Conservation (phyloP, 2,888 invertebrate species). For the Pyrgus malvae region DNA sequence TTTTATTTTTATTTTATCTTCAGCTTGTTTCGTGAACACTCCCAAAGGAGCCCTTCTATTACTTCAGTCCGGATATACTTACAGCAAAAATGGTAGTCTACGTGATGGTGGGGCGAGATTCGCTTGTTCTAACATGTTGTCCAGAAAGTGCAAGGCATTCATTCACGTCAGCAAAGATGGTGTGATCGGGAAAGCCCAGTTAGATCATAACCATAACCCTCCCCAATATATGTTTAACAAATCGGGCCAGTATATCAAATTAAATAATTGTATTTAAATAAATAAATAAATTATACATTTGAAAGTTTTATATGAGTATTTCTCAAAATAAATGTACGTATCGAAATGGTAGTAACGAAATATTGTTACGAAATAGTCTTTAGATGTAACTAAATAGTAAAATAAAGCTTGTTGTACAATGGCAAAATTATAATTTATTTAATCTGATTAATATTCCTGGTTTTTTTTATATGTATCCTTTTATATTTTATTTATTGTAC, state of each 20-base stretch:
- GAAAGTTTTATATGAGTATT: too few relatives aligned
- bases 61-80: constrained; percentile 45
- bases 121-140: constrained; percentile 43
- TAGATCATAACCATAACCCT: constrained; percentile 44
- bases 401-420: too few relatives aligned
- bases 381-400: too few relatives aligned
- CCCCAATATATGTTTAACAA: constrained; percentile 34
- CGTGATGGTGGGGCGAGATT: constrained; percentile 43
- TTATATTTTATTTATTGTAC: too few relatives aligned
- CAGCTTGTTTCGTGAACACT: constrained; percentile 26
- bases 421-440: too few relatives aligned
- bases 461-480: too few relatives aligned
- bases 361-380: too few relatives aligned
- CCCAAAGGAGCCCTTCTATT: constrained; percentile 33
- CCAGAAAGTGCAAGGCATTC: constrained; percentile 46
- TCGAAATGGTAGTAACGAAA: too few relatives aligned
- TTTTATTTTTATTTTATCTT: neutral
- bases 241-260: constrained; percentile 20
- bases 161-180: constrained; percentile 40
- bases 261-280: neutral
- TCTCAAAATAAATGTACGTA: too few relatives aligned
- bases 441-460: too few relatives aligned
- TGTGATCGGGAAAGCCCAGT: constrained; percentile 35
- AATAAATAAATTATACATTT: too few relatives aligned
- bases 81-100: constrained; percentile 42